A percentile compares a stretch with the other conserved stretches of the same genome.
Evolutionary conservation across 2,797 vertebrate genomes (phyloP).

Genomic region (Pithecia hirsuta): DNA sequence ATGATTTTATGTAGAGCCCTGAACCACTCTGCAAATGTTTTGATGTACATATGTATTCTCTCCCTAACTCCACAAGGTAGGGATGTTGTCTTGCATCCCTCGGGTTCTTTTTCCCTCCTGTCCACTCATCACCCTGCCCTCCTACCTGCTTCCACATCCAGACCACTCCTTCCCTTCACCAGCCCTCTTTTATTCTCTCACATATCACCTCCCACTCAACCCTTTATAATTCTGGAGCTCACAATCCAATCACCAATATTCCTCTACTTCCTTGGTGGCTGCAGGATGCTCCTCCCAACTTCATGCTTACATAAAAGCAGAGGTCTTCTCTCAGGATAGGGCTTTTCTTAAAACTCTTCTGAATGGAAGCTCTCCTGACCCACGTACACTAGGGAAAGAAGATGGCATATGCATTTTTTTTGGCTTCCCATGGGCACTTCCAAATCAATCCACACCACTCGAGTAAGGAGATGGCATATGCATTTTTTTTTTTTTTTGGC

Average conservation of each 20-base stretch:
- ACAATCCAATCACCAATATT: neutral
- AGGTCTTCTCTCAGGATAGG: neutral
- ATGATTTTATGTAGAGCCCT: neutral
- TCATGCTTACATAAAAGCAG: neutral
- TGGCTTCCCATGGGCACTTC: neutral
- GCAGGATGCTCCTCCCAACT: neutral
- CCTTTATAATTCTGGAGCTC: neutral
- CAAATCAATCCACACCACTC: neutral
- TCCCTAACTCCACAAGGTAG: neutral
- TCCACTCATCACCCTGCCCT: neutral
- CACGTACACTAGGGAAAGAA: neutral
- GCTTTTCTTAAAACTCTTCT: neutral
- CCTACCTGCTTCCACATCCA: neutral
- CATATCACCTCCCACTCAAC: neutral
- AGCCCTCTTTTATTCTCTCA: neutral
- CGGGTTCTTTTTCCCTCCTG: neutral
- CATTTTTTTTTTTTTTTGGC: neutral
- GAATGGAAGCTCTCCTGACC: neutral
- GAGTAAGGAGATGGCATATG: neutral
- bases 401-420: neutral
- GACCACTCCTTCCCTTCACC: neutral
- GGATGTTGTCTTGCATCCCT: neutral
- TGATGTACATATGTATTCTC: neutral
- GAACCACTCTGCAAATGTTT: neutral
- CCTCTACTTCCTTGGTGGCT: neutral